Evolutionary conservation across 2,113 vertebrate species (phyloP), one percentile per base, ranked within the genome.

Genomic region (Hemibagrus wyckioides): DNA sequence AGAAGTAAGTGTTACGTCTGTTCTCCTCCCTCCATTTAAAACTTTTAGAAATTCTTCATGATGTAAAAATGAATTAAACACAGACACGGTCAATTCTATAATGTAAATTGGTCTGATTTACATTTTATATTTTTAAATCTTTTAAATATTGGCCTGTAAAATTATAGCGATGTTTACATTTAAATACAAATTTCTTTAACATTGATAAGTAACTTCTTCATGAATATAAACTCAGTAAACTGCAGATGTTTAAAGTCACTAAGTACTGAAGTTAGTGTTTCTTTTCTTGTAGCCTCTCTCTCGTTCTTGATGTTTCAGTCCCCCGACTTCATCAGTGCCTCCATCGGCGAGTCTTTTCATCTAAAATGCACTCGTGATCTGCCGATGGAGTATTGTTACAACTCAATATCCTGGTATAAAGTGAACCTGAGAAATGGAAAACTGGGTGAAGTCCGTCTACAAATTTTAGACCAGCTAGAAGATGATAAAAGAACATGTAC

Each of bases 351-450:
- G 1, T n/a, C 79, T 2, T 80, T 87, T 11, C 10, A 36, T n/a
- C 41, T 91, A 28, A 44, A 33, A 48, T 91, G 90, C 19, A 23
- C 0, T n/a, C 36, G 44, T 59, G 82, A 86, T 3, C 1, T 41
- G 0, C 0, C 0, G 4, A 15, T 80, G 6, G 0, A 0, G 0
- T 87, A 85, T 21, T 91, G 88, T 21, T 83, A 36, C 52, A 41
- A 0, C 4, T 2, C 36, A 1, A 39, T 21, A 23, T 13, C 14
- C 11, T 91, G 87, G 90, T 33, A 81, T 25, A 89, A 87, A 67
- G 4, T 89, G 15, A 59, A 91, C 6, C 48, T 21, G 0, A 87
- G 83, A 25, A 89, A 65, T 25, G 44, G 73, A 21, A n/a, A 87
- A 80, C 36, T 90, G 3, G 30, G 0, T 1, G 0, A 39, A 0